Evolutionary conservation across 2,797 vertebrate genomes (phyloP), one percentile per base, ranked within the genome.

Genomic region (Melanotaenia parkinsoni): DNA sequence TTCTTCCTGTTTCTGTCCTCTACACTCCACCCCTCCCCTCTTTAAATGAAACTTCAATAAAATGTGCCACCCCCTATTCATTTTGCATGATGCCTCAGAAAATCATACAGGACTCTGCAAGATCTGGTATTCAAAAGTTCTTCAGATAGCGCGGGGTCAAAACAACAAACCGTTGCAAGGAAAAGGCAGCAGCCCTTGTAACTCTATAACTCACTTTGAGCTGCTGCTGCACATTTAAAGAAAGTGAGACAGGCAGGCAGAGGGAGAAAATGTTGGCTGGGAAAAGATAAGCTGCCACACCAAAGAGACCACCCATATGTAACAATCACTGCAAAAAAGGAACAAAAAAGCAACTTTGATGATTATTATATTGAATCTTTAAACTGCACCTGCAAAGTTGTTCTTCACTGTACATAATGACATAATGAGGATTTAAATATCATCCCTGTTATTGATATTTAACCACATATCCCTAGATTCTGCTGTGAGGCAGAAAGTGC

Each of bases 21-120:
- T 67, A 76, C 62, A 65, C 82, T 74, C 82, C 75, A 26, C 64
- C 69, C 86, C 75, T 79, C 77, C 70, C 61, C 57, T 63, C 85
- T 86, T 93, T 93, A 95, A 95, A 94, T 95, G 92, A 94, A 94
- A 94, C 92, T 93, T 95, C 94, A 94, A 94, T 94, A 94, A 92
- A 94, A 94, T 87, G 90, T 92, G 90, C 91, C 91, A 89, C 89
- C 93, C 88, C 91, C 89, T 47, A 93, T 95, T 91, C 89, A 95
- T 95, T 94, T 94, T 94, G 92, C 91, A 95, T 94, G 94, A 95
- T 89, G 86, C 88, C 85, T 83, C 77, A 87, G 82, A 89, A 92
- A 93, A 94, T 87, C 89, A 92, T 80, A 91, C 90, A 90, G 86
- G 87, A 89, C n/a, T 81, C 24, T 56, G 85, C 61, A 30, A 84